These are phyloP conservation scores for Agrotis segetum DNA, from an alignment of 2,888 invertebrate genomes.

Conservation along the genomic window DNA sequence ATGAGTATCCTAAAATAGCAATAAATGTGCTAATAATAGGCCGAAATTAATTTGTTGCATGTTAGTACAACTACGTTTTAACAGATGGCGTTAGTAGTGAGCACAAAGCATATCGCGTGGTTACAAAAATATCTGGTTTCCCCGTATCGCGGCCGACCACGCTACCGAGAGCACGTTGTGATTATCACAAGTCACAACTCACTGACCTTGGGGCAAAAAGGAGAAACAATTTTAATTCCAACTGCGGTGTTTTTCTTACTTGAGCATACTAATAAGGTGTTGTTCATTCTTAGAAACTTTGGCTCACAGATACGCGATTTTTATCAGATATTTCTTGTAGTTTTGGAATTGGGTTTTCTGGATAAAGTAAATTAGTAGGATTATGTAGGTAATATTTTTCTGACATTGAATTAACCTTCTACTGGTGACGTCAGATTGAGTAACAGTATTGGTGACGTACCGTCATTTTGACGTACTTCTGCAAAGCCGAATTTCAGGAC, in stretches of 20 bases:
- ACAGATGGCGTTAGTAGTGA: constrained; percentile 79
- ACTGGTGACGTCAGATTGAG: too few species aligned
- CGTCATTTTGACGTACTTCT: too few species aligned
- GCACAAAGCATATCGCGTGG: constrained; percentile 62
- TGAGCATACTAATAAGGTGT: constrained; percentile 81
- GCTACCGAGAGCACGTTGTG: constrained; percentile 74
- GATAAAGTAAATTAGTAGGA: constrained; percentile 18
- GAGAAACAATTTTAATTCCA: constrained; percentile 85
- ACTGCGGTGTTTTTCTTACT: constrained; percentile 80
- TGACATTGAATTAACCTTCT: too few species aligned
- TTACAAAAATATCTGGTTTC: constrained; percentile 81
- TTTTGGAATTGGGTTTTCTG: constrained; percentile 28
- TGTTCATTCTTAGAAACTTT: constrained; percentile 74
- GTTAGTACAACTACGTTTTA: constrained; percentile 55
- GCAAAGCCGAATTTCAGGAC: too few species aligned
- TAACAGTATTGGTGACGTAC: too few species aligned
- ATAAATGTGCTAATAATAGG: constrained; percentile 13
- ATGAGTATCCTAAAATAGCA: not conserved
- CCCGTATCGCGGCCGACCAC: constrained; percentile 75
- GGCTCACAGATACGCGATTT: constrained; percentile 44
- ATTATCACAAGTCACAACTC: constrained; percentile 85
- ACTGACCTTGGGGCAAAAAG: constrained; percentile 89
- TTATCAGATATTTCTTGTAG: constrained; percentile 51
- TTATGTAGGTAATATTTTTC: constrained; percentile 1
- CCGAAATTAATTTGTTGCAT: not conserved